Conservation (phyloP, 1,140 invertebrate species). For the Aradophagus sp. region DNA sequence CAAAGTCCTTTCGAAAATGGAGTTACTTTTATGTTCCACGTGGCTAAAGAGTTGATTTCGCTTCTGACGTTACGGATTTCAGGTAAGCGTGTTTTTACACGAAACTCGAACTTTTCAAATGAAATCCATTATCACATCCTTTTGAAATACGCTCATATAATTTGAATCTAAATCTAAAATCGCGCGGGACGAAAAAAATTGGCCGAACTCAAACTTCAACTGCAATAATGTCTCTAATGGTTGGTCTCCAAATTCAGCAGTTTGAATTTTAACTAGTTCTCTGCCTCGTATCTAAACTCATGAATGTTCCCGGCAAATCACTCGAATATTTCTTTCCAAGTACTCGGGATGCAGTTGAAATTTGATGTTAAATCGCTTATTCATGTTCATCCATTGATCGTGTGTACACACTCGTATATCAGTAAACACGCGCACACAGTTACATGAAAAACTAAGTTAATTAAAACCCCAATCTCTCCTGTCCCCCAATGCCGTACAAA, state of each 20-base stretch:
- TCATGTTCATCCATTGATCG: slow-evolving; percentile 14
- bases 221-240: slow-evolving; percentile 37
- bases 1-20: too few species aligned
- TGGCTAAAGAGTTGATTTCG: too few species aligned
- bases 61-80: too few species aligned
- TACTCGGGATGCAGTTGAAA: slow-evolving; percentile 35
- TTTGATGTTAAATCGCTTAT: slow-evolving; percentile 25
- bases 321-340: slow-evolving; percentile 43
- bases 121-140: too few species aligned
- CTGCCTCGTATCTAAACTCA: slow-evolving; percentile 33
- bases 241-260: slow-evolving; percentile 32
- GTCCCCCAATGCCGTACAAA: too few species aligned
- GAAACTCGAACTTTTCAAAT: too few species aligned
- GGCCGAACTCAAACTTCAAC: slow-evolving; percentile 19
- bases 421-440: too few species aligned
- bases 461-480: too few species aligned
- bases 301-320: slow-evolving; percentile 38
- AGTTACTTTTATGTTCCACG: too few species aligned
- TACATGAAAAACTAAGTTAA: too few species aligned
- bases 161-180: slow-evolving; percentile 14
- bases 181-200: slow-evolving; percentile 12
- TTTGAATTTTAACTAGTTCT: slow-evolving; percentile 50
- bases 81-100: too few species aligned
- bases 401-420: not conserved
- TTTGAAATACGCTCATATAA: too few species aligned